Evolutionary conservation across 2,113 vertebrate genomes (phyloP), one percentile per base, ranked within the genome.

Genomic region (Gopherus flavomarginatus): DNA sequence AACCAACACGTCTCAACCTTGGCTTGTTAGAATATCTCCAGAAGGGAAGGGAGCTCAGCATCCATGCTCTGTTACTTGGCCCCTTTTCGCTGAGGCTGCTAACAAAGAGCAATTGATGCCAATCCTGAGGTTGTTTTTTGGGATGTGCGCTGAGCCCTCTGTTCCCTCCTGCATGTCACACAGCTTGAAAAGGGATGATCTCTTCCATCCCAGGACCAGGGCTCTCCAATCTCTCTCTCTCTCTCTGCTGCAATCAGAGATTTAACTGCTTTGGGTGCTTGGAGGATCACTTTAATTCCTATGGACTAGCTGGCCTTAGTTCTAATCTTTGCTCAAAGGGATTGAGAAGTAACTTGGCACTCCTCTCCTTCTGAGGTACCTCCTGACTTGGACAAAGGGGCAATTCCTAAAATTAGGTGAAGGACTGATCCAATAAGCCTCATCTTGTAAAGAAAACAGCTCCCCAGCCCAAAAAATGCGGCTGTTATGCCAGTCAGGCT

Each of bases 271-370:
- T 38, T 72, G 81, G 75, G 85, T 95, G 57, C 53, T 87, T 91
- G 94, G 16, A n/a, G 35, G 8, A 8, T 69, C 35, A 69, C 62
- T 69, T 69, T 19, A 69, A n/a, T 69, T n/a, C 92, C 86, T 80
- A 38, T 92, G 93, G 87, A 91, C 90, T 81, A 95, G 87, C 87
- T 95, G 90, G 92, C 85, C 81, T 75, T 5, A 0, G 79, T 79
- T 96, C 93, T 97, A 97, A 97, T 97, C 96, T 95, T 44, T 5
- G 22, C 38, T 77, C 54, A 90, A 79, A 95, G 89, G 90, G 92
- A 90, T 1, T 16, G 31, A 96, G 79, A 92, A 97, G 91, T 96
- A 93, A 91, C 84, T 87, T 87, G 75, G 95, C 93, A 5, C 54
- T 93, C 90, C 85, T 95, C 50, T 83, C 83, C 57, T 78, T 94